Percentiles rank a stretch among this genome's conserved stretches.
These are phyloP conservation scores for Seira ritae DNA, from an alignment of 2,888 invertebrate species.

Conservation along the genomic window DNA sequence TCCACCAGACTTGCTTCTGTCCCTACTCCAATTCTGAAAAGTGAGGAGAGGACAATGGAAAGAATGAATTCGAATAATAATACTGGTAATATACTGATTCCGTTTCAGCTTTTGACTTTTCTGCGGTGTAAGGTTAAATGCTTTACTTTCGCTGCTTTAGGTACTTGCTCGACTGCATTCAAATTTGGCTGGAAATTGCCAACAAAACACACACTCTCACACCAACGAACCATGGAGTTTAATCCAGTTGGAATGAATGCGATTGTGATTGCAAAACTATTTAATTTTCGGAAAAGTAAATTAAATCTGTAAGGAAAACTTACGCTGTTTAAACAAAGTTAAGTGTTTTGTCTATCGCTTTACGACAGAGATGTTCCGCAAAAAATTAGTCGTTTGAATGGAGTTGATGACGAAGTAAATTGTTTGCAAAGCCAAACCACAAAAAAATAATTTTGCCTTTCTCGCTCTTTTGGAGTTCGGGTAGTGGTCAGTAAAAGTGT, in stretches of 20 bases:
- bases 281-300: conserved; percentile 33
- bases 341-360: too few species aligned
- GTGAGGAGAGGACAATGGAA: conserved; percentile 19
- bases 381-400: too few species aligned
- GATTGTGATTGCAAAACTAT: conserved; percentile 12
- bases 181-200: background rate
- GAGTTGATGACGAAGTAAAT: too few species aligned
- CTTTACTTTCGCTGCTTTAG: conserved; percentile 46
- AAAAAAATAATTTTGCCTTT: too few species aligned
- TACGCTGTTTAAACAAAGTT: too few species aligned
- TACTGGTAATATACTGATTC: background rate
- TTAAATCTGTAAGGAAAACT: background rate
- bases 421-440: too few species aligned
- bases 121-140: conserved; percentile 52
- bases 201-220: too few species aligned
- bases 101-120: background rate
- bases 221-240: too few species aligned
- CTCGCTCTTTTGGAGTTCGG: too few species aligned
- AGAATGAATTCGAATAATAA: conserved; percentile 37
- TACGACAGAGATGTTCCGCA: too few species aligned
- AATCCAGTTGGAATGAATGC: background rate
- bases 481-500: too few species aligned
- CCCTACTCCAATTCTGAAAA: background rate
- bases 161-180: background rate
- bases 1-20: background rate